These are phyloP conservation scores for Cremastobaeus sp. DNA, from an alignment of 2,888 invertebrate species.

Conservation along the genomic window DNA sequence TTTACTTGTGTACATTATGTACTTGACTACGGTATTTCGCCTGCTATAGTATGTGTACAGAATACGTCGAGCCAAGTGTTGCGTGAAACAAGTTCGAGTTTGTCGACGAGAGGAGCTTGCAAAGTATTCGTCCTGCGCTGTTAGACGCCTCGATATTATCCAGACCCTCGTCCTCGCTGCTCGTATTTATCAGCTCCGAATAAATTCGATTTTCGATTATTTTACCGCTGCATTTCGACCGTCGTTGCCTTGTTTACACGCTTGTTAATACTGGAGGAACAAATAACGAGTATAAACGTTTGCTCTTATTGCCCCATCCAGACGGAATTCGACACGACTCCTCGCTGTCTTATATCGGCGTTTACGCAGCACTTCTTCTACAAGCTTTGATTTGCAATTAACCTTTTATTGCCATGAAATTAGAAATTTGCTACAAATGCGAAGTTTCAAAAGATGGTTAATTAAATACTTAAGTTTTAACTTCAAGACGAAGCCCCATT, in stretches of 20 bases:
- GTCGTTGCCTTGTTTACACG: too few species aligned
- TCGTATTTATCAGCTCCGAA: too few species aligned
- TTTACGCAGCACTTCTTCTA: not conserved
- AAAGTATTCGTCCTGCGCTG: too few species aligned
- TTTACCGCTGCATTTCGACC: too few species aligned
- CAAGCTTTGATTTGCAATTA: slow-evolving; percentile 6
- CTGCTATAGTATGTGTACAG: slow-evolving; percentile 37
- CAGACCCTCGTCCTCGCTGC: too few species aligned
- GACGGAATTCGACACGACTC: too few species aligned
- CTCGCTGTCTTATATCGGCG: too few species aligned
- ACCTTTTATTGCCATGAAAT: slow-evolving; percentile 2
- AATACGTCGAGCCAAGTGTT: slow-evolving; percentile 16
- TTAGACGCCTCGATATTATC: too few species aligned
- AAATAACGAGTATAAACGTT: too few species aligned
- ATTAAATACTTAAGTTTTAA: slow-evolving; percentile 30
- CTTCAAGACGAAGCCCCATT: not conserved
- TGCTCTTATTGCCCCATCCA: too few species aligned
- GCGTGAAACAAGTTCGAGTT: slow-evolving; percentile 43
- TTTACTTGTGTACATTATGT: slow-evolving; percentile 35
- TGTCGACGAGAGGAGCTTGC: slow-evolving; percentile 31
- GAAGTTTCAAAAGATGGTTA: slow-evolving; percentile 4
- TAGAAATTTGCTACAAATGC: slow-evolving; percentile 7
- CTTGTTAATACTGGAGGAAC: too few species aligned
- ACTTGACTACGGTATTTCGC: slow-evolving; percentile 35
- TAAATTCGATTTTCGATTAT: too few species aligned